phyloP scores from a whole-genome alignment of 2,888 invertebrate genomes.

The Andrena haemorrhoa region DNA sequence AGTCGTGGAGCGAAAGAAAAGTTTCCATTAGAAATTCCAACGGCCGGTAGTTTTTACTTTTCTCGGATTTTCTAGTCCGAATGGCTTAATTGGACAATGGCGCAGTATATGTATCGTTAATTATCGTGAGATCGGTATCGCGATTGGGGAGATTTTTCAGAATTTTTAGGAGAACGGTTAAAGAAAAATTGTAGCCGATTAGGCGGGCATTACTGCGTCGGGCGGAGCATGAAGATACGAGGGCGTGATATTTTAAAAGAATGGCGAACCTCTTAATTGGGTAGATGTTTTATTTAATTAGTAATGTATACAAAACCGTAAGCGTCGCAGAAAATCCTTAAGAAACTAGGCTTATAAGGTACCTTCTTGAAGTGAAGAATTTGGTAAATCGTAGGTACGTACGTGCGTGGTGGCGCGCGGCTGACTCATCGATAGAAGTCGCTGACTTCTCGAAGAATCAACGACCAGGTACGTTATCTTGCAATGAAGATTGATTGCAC shows the following conservation, averaged over 20 bases:
- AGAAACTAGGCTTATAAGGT: conserved; percentile 77
- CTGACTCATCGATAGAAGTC: conserved; percentile 14
- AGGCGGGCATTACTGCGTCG: background rate
- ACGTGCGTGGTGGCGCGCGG: conserved; percentile 21
- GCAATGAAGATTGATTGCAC: conserved; percentile 66
- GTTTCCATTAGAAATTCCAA: conserved; percentile 47
- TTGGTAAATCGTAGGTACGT: conserved; percentile 68
- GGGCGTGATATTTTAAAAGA: background rate
- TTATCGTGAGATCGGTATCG: background rate
- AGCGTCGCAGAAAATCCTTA: conserved; percentile 53
- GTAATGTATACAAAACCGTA: conserved; percentile 30
- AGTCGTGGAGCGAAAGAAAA: conserved; percentile 18
- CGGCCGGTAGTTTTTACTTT: conserved; percentile 23
- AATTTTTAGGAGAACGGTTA: background rate
- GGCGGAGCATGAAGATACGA: background rate
- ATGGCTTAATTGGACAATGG: background rate
- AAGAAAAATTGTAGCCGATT: conserved; percentile 12
- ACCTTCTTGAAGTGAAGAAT: conserved; percentile 82
- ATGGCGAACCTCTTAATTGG: background rate
- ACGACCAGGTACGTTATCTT: conserved; percentile 35
- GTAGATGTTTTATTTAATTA: conserved; percentile 50
- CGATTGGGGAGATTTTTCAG: too few species aligned
- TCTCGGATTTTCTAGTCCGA: background rate
- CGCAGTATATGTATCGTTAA: background rate
- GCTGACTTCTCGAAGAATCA: conserved; percentile 23